Conservation (phyloP, 2,113 vertebrate genomes). For the Corydoras sp. region DNA sequence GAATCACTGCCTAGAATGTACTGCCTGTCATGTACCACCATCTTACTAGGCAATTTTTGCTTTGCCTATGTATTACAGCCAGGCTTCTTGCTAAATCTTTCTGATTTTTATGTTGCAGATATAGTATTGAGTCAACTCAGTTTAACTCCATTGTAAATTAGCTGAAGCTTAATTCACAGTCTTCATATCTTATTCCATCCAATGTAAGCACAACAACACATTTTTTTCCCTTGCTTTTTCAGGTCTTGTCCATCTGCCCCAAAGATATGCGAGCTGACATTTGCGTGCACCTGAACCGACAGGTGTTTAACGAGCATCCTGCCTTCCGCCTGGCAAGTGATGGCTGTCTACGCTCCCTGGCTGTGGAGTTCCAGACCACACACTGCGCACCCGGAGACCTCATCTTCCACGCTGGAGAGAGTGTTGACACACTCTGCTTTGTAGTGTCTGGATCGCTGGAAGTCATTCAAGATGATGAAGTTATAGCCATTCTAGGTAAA, state of each 20-base stretch:
- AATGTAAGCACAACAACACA: background rate
- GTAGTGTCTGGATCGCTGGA: conserved; percentile 94
- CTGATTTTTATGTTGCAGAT: conserved; percentile 9
- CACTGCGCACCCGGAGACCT: conserved; percentile 96
- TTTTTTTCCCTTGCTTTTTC: conserved; percentile 15
- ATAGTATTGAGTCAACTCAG: conserved; percentile 21
- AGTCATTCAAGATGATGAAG: conserved; percentile 98
- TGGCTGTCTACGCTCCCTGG: conserved; percentile 88
- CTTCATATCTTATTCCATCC: background rate
- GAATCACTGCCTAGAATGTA: conserved; percentile 20
- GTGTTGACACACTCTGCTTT: conserved; percentile 94
- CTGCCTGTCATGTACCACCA: conserved; percentile 1
- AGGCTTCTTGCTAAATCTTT: conserved; percentile 27
- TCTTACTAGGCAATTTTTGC: conserved; percentile 25
- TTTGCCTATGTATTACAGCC: conserved; percentile 14
- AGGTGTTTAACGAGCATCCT: conserved; percentile 96
- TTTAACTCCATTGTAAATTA: background rate
- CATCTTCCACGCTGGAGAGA: conserved; percentile 97
- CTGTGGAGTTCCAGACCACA: conserved; percentile 95
- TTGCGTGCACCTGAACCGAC: conserved; percentile 93
- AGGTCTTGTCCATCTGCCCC: conserved; percentile 96
- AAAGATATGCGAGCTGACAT: conserved; percentile 99
- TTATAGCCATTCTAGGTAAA: conserved; percentile 95
- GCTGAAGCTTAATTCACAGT: background rate
- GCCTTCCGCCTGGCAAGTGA: conserved; percentile 95